phyloP scores from a whole-genome alignment of 2,797 vertebrate genomes.

The Microctenopoma lineatum region DNA sequence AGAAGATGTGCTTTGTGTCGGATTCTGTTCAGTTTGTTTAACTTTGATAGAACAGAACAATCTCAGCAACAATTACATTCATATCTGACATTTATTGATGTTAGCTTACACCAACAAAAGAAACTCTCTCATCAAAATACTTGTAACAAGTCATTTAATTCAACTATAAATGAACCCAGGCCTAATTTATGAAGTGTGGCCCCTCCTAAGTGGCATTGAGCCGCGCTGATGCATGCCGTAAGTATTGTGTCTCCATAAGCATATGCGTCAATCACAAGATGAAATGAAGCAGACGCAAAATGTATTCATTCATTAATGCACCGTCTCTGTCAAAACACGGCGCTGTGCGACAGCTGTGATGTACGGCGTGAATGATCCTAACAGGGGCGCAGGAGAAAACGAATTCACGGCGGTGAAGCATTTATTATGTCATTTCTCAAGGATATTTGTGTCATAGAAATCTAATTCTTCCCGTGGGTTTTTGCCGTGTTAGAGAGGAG shows the following conservation, averaged over 20 bases:
- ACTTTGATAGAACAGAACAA: background rate
- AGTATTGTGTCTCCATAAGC: conserved; percentile 1
- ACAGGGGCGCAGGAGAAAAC: background rate
- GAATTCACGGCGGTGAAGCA: conserved; percentile 22
- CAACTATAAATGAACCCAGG: background rate
- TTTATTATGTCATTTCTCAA: conserved; percentile 11
- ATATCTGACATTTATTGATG: background rate
- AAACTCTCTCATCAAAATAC: background rate
- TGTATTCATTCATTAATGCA: conserved; percentile 41
- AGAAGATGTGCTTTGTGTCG: background rate
- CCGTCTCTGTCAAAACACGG: conserved; percentile 40
- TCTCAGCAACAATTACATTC: background rate
- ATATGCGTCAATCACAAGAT: conserved; percentile 43
- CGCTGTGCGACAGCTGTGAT: conserved; percentile 45
- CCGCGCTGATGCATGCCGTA: conserved; percentile 19
- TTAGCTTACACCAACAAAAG: too few relatives aligned
- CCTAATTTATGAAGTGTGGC: conserved; percentile 17
- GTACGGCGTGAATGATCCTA: conserved; percentile 13
- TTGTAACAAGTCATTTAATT: background rate
- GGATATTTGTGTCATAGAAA: conserved; percentile 4
- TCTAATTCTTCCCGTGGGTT: background rate
- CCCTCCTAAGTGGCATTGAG: conserved; percentile 14
- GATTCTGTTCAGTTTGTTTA: too few relatives aligned
- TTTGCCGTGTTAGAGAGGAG: conserved; percentile 12
- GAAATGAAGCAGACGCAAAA: conserved; percentile 38